phyloP scores from a whole-genome alignment of 2,113 vertebrate species.

The Ranitomeya variabilis region DNA sequence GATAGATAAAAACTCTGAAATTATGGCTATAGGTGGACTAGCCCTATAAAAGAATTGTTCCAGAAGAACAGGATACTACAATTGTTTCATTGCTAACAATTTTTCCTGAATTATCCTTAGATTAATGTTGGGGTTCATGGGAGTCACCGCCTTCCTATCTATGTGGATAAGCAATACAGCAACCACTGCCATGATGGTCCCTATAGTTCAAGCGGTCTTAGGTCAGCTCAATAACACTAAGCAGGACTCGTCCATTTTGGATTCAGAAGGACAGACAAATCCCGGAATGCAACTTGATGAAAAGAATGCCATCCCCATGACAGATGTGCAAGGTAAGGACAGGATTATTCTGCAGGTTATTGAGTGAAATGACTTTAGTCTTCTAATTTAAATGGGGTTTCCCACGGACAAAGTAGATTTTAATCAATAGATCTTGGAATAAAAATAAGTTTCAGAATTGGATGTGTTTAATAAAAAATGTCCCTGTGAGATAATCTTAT shows the following conservation, averaged over 20 bases:
- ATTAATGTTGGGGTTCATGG: constrained; percentile 95
- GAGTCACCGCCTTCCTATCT: constrained; percentile 90
- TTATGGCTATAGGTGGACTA: too few species aligned
- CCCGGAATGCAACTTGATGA: constrained; percentile 63
- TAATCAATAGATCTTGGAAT: too few species aligned
- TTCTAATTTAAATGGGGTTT: not conserved
- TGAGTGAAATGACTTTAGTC: not conserved
- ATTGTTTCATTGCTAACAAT: not conserved
- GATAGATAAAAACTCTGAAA: too few species aligned
- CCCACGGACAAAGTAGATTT: too few species aligned
- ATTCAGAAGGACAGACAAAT: constrained; percentile 58
- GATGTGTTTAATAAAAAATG: too few species aligned
- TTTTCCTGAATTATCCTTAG: constrained; percentile 65
- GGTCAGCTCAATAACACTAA: constrained; percentile 78
- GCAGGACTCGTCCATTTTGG: constrained; percentile 58
- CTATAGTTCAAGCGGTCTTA: constrained; percentile 91
- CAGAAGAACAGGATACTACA: not conserved
- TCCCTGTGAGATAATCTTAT: too few species aligned
- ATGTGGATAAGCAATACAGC: constrained; percentile 99
- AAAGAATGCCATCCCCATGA: constrained; percentile 58
- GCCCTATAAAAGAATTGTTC: too few species aligned
- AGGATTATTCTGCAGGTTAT: not conserved
- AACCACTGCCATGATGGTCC: constrained; percentile 96
- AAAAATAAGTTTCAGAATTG: too few species aligned
- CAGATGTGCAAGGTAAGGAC: constrained; percentile 59